Base-by-base conservation (phyloP, 2,888 invertebrate genomes). In the Pandemis cinnamomeana region DNA sequence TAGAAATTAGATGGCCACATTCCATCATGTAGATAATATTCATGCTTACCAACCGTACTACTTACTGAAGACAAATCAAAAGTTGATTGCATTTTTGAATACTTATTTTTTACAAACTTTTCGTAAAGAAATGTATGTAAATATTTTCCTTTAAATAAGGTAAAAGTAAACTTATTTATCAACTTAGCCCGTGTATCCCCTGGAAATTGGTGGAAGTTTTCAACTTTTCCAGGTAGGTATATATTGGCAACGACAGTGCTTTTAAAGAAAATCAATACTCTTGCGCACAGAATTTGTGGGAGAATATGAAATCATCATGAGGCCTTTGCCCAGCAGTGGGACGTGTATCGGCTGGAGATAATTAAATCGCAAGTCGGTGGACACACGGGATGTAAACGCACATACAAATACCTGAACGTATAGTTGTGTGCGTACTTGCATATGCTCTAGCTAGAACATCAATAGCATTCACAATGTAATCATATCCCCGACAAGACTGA, bases 141-240 rank as follows among this genome's bases (percentile, higher is more conserved):
- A 58, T 48, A 69, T 69, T 63, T 48, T 46, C 44, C 10, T n/a
- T 27, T 27, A 42, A 71, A 27, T 58, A 80, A 78, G 75, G 75
- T 67, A 13, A 51, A 80, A 86, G 79, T 86, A 84, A 78, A 78
- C 77, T 81, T 82, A 80, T 81, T 83, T 78, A 79, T 77, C 81
- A 84, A 81, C 77, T 83, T 80, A 77, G 48, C 74, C 76, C 74
- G 75, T 77, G 72, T 77, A 76, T 80, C 51, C 78, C 79, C 78
- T 83, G 78, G 79, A 77, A 82, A 84, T 81, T 83, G 78, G 77
- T 72, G 46, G 71, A 71, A 51, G 68, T 71, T 78, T 72, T 44
- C 48, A 71, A 76, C 69, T 76, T 71, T 20, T 66, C 68, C 42
- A 74, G 74, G 44, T 72, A 71, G 74, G 44, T 72, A 71, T 72